phyloP scores from a whole-genome alignment of 2,888 invertebrate genomes.

The Lycia hirtaria region DNA sequence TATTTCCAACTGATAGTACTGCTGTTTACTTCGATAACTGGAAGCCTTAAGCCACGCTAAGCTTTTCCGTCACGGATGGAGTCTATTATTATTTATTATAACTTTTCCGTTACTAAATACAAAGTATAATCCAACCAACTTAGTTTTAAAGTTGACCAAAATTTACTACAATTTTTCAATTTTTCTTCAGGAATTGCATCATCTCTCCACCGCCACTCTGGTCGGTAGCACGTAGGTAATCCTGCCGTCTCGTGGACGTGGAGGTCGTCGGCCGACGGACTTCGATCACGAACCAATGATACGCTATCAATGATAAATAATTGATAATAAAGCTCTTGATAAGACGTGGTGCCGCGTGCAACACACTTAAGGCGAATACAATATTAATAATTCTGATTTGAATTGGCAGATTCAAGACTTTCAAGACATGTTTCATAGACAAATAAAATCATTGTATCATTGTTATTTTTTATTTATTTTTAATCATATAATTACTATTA shows the following conservation, averaged over 20 bases:
- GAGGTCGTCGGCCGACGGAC: not conserved
- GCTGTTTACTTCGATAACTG: too few relatives aligned
- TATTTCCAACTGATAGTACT: too few relatives aligned
- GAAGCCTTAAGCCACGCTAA: not conserved
- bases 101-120: too few relatives aligned
- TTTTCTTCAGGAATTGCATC: not conserved
- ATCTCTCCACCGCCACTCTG: not conserved
- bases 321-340: slow-evolving; percentile 40
- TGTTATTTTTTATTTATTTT: too few relatives aligned
- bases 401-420: too few relatives aligned
- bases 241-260: not conserved
- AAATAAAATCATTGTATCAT: too few relatives aligned
- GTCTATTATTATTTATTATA: too few relatives aligned
- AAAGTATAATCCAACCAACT: not conserved
- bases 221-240: not conserved
- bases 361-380: slow-evolving; percentile 22
- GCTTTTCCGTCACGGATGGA: not conserved
- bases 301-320: slow-evolving; percentile 36
- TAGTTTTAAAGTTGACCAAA: not conserved
- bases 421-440: too few relatives aligned
- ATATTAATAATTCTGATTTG: not conserved
- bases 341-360: slow-evolving; percentile 39
- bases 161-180: not conserved
- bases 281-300: slow-evolving; percentile 8
- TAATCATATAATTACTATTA: too few relatives aligned